A percentile compares a stretch with the other conserved stretches of the same genome.
Conservation (phyloP, 2,888 invertebrate species). For the Fabriciana adippe region DNA sequence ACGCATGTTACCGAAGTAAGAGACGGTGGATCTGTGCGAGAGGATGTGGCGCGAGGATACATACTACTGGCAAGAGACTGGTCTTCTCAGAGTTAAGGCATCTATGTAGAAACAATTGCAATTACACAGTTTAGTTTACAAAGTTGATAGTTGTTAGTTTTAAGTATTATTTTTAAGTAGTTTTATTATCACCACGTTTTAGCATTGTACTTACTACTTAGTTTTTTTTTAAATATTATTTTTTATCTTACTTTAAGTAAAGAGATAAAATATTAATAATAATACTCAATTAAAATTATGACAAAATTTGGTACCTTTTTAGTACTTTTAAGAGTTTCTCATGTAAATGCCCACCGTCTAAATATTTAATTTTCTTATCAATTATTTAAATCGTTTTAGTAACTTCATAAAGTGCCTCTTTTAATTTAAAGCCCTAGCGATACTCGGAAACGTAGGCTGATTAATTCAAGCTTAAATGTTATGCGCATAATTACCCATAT, state of each 20-base stretch:
- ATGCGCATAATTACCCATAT: conserved; percentile 4
- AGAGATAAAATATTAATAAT: neutral
- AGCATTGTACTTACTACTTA: neutral
- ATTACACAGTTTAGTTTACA: conserved; percentile 57
- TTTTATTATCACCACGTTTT: too few species aligned
- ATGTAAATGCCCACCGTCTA: neutral
- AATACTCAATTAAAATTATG: conserved; percentile 9
- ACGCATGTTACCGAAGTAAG: conserved; percentile 61
- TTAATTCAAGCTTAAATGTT: conserved; percentile 3
- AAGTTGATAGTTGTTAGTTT: neutral
- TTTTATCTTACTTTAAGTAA: too few species aligned
- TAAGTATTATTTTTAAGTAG: too few species aligned
- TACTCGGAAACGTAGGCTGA: neutral
- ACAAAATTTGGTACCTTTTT: neutral
- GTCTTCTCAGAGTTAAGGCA: conserved; percentile 70
- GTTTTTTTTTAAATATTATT: neutral
- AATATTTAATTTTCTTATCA: neutral
- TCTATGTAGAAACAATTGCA: conserved; percentile 51
- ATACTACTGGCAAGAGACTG: conserved; percentile 66
- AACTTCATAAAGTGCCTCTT: neutral
- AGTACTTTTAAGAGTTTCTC: neutral
- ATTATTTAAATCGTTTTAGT: neutral
- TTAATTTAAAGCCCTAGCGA: neutral
- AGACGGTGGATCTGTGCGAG: conserved; percentile 74
- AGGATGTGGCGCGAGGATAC: conserved; percentile 70